Evolutionary conservation across 2,113 vertebrate species (phyloP), one percentile per base, ranked within the genome.

Genomic region (Carassius auratus): DNA sequence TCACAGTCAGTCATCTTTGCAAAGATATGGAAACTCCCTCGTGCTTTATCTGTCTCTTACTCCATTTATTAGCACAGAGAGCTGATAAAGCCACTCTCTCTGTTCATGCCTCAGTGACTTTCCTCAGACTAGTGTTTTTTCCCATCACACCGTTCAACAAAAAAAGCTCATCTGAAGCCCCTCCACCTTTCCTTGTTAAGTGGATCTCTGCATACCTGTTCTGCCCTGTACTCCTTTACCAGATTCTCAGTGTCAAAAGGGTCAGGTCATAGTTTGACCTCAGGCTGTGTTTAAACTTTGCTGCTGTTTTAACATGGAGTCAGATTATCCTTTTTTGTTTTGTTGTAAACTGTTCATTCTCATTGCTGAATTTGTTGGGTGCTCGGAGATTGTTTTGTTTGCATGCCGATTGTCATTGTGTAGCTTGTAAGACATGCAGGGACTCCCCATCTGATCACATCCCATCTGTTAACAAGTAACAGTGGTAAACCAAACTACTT

Each of bases 41-140:
- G 23, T 81, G 79, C 62, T 81, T 81, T 69, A 81, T 81, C 79
- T 68, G 8, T 5, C 62, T 36, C 30, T 33, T 50, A 21, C 30
- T 57, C 48, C 66, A 71, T 73, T 83, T 19, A 83, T 83, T 83
- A 83, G 57, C 81, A 73, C 30, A 42, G 30, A 59, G 21, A 52
- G 64, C 81, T 71, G 50, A 73, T 83, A 73, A 83, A 83, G 30
- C 50, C 33, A 61, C 33, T 33, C 57, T 69, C 52, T 45, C 19
- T n/a, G 30, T 73, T 83, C 48, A 42, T 57, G 81, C 79, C 26
- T 81, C 23, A n/a, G 21, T 45, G 10, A 68, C 2, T 79, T 30
- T 38, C 19, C 36, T 50, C 69, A 52, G 2, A 76, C n/a, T 76
- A 15, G 45, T 23, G 9, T 19, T 76, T 76, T 38, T 71, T 19